phyloP scores from a whole-genome alignment of 53 echinoderm and acorn worm genomes.

The Echinarachnius parma region DNA sequence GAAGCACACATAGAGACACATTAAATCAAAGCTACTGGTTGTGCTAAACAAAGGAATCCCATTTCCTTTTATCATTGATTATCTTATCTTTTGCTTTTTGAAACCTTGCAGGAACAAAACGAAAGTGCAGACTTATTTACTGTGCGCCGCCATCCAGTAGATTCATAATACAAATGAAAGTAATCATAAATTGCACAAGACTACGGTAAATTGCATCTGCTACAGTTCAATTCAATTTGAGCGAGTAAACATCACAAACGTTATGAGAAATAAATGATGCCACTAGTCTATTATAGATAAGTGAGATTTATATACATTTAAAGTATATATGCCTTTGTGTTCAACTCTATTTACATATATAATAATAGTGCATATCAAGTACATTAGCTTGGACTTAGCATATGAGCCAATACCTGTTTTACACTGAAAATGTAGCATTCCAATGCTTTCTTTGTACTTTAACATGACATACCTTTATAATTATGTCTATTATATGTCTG shows the following conservation, averaged over 20 bases:
- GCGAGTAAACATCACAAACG: neutral
- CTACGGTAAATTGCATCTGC: neutral
- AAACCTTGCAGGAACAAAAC: too few species aligned
- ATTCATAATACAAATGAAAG: neutral
- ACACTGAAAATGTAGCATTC: too few species aligned
- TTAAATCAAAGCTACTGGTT: neutral
- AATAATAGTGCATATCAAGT: too few species aligned
- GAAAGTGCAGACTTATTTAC: too few species aligned
- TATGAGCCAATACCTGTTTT: too few species aligned
- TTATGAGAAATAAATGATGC: neutral
- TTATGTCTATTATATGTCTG: neutral
- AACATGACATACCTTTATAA: too few species aligned
- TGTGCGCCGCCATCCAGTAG: too few species aligned
- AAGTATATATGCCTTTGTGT: neutral
- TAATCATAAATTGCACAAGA: constrained; percentile 9
- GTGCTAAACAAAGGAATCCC: neutral
- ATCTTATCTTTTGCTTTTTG: too few species aligned
- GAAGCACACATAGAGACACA: constrained; percentile 30
- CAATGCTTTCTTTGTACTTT: too few species aligned
- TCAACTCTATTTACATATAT: neutral
- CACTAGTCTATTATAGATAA: constrained; percentile 21
- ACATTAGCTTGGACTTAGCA: too few species aligned
- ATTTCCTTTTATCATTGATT: too few species aligned
- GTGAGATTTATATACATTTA: constrained; percentile 12
- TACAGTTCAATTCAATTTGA: neutral